Evolutionary conservation across 2,797 vertebrate genomes (phyloP).

Genomic region (Phyllotis vaccarum): DNA sequence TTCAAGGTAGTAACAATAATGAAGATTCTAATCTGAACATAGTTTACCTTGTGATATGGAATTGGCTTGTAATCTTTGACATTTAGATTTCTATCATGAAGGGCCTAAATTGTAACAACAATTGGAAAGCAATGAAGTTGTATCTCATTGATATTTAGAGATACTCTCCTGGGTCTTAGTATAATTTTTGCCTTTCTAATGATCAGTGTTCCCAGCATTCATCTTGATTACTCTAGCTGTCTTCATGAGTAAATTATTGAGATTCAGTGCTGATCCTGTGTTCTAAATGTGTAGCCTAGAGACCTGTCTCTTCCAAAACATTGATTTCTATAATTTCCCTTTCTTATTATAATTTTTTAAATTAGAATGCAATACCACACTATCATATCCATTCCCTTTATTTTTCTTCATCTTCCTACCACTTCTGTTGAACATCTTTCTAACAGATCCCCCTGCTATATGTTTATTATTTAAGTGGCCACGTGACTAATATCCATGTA

Average conservation of each 20-base stretch:
- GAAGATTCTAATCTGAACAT: not conserved
- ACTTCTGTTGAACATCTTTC: not conserved
- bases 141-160: not conserved
- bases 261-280: not conserved
- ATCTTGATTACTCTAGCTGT: not conserved
- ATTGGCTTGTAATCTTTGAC: not conserved
- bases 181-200: not conserved
- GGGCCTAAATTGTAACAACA: not conserved
- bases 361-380: not conserved
- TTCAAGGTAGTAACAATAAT: not conserved
- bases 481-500: not conserved
- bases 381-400: not conserved
- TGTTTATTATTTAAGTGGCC: not conserved
- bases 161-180: not conserved
- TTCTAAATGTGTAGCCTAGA: not conserved
- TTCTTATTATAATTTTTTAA: not conserved
- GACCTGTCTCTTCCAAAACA: not conserved
- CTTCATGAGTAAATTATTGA: not conserved
- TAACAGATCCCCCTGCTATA: not conserved
- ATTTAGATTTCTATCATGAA: constrained; percentile 18
- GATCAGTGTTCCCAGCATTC: not conserved
- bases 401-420: not conserved
- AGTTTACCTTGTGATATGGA: not conserved
- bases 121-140: not conserved
- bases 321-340: not conserved